Percentiles rank a stretch among this genome's conserved stretches.
Evolutionary conservation across 1,140 invertebrate species (phyloP).

Genomic region (Brachionus sp.): DNA sequence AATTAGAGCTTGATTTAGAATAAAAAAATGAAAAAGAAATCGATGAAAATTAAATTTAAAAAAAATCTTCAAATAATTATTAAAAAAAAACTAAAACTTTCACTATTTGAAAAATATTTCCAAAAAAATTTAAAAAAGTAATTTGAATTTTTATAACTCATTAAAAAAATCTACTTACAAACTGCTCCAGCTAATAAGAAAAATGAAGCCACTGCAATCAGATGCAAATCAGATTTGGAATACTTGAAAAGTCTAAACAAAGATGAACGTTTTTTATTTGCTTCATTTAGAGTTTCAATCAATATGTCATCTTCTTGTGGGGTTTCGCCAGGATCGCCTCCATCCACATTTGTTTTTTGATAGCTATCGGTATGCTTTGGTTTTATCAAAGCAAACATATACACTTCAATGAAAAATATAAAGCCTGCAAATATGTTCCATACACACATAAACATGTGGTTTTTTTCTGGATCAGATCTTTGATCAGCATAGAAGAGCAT

Average conservation of each 20-base stretch:
- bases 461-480: not conserved
- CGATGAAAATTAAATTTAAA: too few relatives aligned
- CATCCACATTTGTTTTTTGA: constrained; percentile 35
- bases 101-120: too few relatives aligned
- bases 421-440: constrained; percentile 36
- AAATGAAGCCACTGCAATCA: not conserved
- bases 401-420: constrained; percentile 12
- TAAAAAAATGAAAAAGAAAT: too few relatives aligned
- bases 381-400: constrained; percentile 34
- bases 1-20: too few relatives aligned
- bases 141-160: too few relatives aligned
- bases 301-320: constrained; percentile 30
- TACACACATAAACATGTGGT: constrained; percentile 3
- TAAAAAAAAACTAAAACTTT: too few relatives aligned
- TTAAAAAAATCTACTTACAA: not conserved
- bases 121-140: too few relatives aligned
- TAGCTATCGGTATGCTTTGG: not conserved
- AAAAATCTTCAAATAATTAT: too few relatives aligned
- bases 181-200: constrained; percentile 17
- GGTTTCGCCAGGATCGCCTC: not conserved
- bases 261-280: constrained; percentile 43
- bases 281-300: constrained; percentile 36
- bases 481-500: constrained; percentile 30
- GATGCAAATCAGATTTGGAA: not conserved
- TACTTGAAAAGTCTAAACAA: constrained; percentile 35